Evolutionary conservation across 2,888 invertebrate species (phyloP).

Genomic region (Fragum fragum): DNA sequence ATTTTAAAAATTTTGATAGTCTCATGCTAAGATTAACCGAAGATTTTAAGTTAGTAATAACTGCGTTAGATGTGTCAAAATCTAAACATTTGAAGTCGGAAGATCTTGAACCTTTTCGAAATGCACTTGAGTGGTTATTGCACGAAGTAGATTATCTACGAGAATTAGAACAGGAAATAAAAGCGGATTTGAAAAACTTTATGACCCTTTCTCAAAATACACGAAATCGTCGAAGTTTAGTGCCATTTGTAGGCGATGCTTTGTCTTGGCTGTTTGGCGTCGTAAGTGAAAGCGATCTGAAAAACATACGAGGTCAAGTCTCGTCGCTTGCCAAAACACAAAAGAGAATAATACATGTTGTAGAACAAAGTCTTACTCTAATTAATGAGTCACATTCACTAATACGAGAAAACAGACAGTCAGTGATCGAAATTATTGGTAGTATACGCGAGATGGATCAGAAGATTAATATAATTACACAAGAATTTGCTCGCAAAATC

Average conservation of each 20-base stretch:
- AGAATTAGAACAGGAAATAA: not conserved
- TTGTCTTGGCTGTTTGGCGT: slow-evolving; percentile 6
- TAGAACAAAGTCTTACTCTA: not conserved
- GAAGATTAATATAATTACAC: too few species aligned
- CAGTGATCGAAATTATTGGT: not conserved
- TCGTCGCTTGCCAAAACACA: not conserved
- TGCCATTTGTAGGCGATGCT: not conserved
- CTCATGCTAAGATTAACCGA: not conserved
- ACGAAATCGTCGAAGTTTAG: not conserved
- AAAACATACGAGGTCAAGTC: not conserved
- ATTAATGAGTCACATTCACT: not conserved
- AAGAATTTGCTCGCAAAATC: too few species aligned
- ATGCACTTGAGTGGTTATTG: not conserved
- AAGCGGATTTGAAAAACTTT: not conserved
- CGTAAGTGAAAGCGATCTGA: not conserved
- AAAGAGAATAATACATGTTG: slow-evolving; percentile 1
- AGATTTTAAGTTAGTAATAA: not conserved
- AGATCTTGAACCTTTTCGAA: not conserved
- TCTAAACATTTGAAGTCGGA: too few species aligned
- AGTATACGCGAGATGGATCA: not conserved
- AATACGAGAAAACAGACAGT: slow-evolving; percentile 2
- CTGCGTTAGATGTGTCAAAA: not conserved
- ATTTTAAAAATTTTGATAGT: not conserved
- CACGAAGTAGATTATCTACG: not conserved
- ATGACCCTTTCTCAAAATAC: not conserved